A percentile compares a stretch with the other conserved stretches of the same genome.
phyloP scores from a whole-genome alignment of 2,797 vertebrate genomes.

The Chrosomus eos region DNA sequence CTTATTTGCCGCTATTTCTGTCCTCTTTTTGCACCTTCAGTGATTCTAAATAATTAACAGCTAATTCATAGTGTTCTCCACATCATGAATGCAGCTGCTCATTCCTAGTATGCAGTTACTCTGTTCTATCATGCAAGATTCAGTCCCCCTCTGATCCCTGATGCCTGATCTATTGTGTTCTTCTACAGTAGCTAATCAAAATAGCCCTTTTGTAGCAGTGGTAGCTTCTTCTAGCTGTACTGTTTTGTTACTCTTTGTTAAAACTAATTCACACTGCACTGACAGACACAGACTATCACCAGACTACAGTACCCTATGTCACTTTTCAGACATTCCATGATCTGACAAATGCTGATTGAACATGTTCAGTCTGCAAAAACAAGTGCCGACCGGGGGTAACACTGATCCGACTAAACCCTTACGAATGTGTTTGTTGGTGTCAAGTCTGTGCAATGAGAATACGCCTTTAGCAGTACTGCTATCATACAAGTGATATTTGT shows the following conservation, averaged over 20 bases:
- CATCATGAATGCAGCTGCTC: constrained; percentile 10
- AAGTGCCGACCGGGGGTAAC: background rate
- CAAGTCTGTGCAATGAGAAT: background rate
- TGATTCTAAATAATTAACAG: constrained; percentile 40
- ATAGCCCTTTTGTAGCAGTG: background rate
- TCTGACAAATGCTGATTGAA: background rate
- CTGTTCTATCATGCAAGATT: background rate
- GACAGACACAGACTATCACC: background rate
- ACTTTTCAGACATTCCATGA: background rate
- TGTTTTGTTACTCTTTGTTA: background rate
- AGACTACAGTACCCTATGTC: background rate
- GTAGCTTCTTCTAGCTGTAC: background rate
- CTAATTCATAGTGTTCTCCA: constrained; percentile 3
- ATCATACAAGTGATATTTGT: background rate
- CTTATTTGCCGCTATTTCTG: background rate
- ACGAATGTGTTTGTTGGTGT: background rate
- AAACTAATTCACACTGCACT: background rate
- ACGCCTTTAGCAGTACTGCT: background rate
- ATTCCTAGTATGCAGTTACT: constrained; percentile 4
- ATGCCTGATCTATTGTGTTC: constrained; percentile 12
- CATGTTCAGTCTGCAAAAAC: background rate
- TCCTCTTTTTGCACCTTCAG: constrained; percentile 19
- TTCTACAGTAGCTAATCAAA: background rate
- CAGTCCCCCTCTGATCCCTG: background rate
- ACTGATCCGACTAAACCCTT: background rate